Evolutionary conservation across 2,113 vertebrate genomes (phyloP).

Genomic region (Scartelaos histophorus): DNA sequence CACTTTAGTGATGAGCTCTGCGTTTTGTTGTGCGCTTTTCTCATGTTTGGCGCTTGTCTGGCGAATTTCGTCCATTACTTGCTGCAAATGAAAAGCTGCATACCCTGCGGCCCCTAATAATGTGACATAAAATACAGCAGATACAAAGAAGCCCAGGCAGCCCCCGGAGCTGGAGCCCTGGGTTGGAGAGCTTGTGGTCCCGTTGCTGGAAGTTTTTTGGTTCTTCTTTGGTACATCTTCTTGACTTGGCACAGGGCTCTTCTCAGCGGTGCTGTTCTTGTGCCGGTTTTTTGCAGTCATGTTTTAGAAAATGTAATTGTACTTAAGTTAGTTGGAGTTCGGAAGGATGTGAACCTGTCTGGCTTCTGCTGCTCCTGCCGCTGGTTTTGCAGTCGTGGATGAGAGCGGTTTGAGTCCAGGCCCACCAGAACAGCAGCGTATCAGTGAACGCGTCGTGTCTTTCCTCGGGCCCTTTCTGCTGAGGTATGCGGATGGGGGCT

Average conservation of each 20-base stretch:
- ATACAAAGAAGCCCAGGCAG: slow-evolving; percentile 43
- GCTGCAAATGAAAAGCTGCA: slow-evolving; percentile 69
- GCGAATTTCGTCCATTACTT: slow-evolving; percentile 65
- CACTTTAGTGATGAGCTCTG: slow-evolving; percentile 55
- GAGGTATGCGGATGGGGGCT: slow-evolving; percentile 71
- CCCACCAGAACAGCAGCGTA: slow-evolving; percentile 64
- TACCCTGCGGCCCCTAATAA: slow-evolving; percentile 66
- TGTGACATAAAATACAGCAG: slow-evolving; percentile 56
- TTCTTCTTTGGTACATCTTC: slow-evolving; percentile 74
- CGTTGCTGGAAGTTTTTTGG: slow-evolving; percentile 52
- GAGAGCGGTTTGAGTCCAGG: slow-evolving; percentile 31
- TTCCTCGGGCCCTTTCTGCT: slow-evolving; percentile 33
- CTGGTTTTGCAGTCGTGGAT: slow-evolving; percentile 61
- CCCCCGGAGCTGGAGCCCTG: slow-evolving; percentile 47
- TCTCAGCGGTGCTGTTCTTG: slow-evolving; percentile 66
- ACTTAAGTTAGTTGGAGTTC: neutral
- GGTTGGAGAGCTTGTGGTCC: slow-evolving; percentile 32
- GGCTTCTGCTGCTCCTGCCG: neutral
- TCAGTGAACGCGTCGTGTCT: slow-evolving; percentile 74
- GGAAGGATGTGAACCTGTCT: neutral
- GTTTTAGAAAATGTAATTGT: neutral
- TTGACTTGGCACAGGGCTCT: slow-evolving; percentile 36
- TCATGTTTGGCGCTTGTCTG: slow-evolving; percentile 45
- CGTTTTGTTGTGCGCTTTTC: slow-evolving; percentile 47
- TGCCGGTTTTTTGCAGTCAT: slow-evolving; percentile 72